A percentile compares a stretch with the other conserved stretches of the same genome.
phyloP scores from a whole-genome alignment of 2,113 vertebrate species.

The Sprattus sprattus region DNA sequence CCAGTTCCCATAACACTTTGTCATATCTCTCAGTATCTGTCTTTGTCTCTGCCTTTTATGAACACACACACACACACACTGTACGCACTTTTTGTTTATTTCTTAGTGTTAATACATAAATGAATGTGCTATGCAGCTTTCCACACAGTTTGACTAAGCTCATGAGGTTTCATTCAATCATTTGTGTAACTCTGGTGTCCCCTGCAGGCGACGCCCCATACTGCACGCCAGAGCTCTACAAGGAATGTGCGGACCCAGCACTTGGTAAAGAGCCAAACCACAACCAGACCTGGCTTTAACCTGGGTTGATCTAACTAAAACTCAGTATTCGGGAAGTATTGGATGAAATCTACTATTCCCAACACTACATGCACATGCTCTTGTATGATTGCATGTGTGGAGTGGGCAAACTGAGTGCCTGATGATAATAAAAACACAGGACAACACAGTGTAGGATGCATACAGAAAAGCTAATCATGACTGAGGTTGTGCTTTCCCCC shows the following conservation, averaged over 20 bases:
- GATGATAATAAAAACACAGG: background rate
- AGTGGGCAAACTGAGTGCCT: background rate
- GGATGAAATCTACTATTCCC: background rate
- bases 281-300: background rate
- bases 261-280: constrained; percentile 78
- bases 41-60: background rate
- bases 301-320: background rate
- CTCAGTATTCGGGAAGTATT: background rate
- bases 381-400: background rate
- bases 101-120: too few relatives aligned
- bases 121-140: too few relatives aligned
- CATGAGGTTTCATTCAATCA: background rate
- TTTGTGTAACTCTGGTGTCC: constrained; percentile 17
- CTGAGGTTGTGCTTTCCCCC: background rate
- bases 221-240: constrained; percentile 96
- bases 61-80: background rate
- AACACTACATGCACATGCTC: too few relatives aligned
- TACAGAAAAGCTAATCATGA: background rate
- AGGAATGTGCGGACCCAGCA: constrained; percentile 94
- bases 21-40: background rate
- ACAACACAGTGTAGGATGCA: background rate
- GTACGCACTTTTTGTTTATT: too few relatives aligned
- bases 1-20: background rate
- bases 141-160: background rate
- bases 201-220: constrained; percentile 88